A percentile compares a stretch with the other conserved stretches of the same genome.
Conservation (phyloP, 2,888 invertebrate genomes). For the Caenorhabditis sp. region DNA sequence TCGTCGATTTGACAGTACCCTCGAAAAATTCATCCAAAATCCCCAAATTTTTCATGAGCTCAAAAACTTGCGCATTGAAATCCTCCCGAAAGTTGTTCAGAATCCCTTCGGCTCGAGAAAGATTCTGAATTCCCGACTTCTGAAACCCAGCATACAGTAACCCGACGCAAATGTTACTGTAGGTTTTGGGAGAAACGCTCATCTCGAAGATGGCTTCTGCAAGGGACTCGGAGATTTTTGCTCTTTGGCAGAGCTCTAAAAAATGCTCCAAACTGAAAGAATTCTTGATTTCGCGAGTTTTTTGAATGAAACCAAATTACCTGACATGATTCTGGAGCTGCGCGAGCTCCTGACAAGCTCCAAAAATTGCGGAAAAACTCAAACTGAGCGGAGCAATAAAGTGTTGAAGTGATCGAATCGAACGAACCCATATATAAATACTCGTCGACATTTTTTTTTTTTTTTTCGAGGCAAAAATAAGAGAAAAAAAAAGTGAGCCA, state of each 20-base stretch:
- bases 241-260: too few relatives aligned
- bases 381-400: not conserved
- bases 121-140: not conserved
- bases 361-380: slow-evolving; percentile 7
- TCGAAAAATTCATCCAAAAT: slow-evolving; percentile 30
- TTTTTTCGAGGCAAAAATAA: too few relatives aligned
- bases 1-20: slow-evolving; percentile 21
- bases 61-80: too few relatives aligned
- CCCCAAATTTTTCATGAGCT: slow-evolving; percentile 12
- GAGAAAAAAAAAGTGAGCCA: too few relatives aligned
- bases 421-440: slow-evolving; percentile 37
- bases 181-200: too few relatives aligned
- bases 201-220: too few relatives aligned
- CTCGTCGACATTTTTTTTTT: not conserved
- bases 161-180: not conserved
- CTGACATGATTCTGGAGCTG: not conserved
- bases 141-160: not conserved
- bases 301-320: not conserved
- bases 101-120: not conserved
- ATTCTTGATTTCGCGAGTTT: not conserved
- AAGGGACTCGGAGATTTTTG: too few relatives aligned
- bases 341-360: not conserved
- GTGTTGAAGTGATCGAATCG: slow-evolving; percentile 26
- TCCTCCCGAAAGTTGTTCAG: not conserved
- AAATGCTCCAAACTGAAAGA: too few relatives aligned